A percentile compares a stretch with the other conserved stretches of the same genome.
Conservation (phyloP, 2,797 vertebrate species). For the Onychomys torridus region DNA sequence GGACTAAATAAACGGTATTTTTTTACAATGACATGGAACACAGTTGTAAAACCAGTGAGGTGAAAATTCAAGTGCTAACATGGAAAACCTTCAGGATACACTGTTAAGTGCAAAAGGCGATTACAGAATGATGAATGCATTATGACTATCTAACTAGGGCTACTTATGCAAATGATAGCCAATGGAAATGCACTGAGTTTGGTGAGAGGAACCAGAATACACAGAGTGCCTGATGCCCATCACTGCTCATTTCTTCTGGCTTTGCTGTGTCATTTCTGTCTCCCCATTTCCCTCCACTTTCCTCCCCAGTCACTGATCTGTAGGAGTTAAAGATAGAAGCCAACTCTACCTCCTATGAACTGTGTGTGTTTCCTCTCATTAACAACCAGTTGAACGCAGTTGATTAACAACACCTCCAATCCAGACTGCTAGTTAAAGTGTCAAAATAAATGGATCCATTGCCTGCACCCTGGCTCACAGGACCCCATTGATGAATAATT, state of each 20-base stretch:
- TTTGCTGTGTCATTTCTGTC: background rate
- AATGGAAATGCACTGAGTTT: background rate
- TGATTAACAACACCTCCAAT: conserved; percentile 51
- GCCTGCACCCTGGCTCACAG: background rate
- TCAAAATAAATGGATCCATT: conserved; percentile 60
- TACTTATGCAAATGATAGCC: background rate
- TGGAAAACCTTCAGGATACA: background rate
- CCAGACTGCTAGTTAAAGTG: conserved; percentile 67
- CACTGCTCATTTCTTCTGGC: background rate
- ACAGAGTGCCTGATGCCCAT: background rate
- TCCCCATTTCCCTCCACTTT: background rate
- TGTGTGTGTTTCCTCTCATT: conserved; percentile 65
- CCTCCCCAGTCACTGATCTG: background rate
- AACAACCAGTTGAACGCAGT: conserved; percentile 54
- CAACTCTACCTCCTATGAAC: conserved; percentile 11
- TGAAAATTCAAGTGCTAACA: background rate
- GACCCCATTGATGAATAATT: conserved; percentile 57
- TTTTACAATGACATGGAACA: background rate
- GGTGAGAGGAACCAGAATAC: background rate
- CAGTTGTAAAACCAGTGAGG: background rate
- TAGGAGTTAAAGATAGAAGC: conserved; percentile 20
- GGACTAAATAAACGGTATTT: background rate
- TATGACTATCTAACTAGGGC: background rate
- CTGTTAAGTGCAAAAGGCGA: background rate
- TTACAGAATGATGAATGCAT: background rate